Percentiles rank a stretch among this genome's conserved stretches.
Evolutionary conservation across 2,888 invertebrate genomes (phyloP).

Genomic region (Rhimphoctona megacephalus): DNA sequence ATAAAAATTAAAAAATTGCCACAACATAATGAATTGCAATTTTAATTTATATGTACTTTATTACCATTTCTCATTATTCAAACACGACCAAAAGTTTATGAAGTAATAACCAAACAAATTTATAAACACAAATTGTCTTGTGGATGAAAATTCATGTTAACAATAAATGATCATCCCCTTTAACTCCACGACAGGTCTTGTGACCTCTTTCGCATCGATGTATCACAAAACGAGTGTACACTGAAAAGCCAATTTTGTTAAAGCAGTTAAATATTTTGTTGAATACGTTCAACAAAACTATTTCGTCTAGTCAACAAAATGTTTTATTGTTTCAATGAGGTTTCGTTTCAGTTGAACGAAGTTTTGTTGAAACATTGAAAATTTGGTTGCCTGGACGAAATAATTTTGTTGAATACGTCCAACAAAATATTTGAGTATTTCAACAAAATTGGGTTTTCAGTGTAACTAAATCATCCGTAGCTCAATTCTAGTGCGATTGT

Average conservation of each 20-base stretch:
- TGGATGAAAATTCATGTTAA: not conserved
- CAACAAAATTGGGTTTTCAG: too few relatives aligned
- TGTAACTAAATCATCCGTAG: not conserved
- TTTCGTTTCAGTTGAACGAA: too few relatives aligned
- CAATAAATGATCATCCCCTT: conserved; percentile 38
- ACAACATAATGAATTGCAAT: not conserved
- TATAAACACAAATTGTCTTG: not conserved
- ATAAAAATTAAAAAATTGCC: not conserved
- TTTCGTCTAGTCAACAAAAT: too few relatives aligned
- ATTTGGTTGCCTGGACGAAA: too few relatives aligned
- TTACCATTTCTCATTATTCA: not conserved
- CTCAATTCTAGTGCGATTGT: conserved; percentile 13
- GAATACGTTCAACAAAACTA: too few relatives aligned
- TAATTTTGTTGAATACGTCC: too few relatives aligned
- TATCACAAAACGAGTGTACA: conserved; percentile 11
- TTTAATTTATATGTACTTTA: not conserved
- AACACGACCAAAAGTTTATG: not conserved
- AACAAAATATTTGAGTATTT: too few relatives aligned
- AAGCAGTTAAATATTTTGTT: too few relatives aligned
- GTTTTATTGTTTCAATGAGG: too few relatives aligned
- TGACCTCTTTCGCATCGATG: conserved; percentile 31
- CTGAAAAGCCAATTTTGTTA: too few relatives aligned
- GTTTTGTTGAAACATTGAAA: too few relatives aligned
- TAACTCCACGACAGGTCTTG: not conserved
- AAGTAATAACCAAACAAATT: not conserved